Evolutionary conservation across 2,888 invertebrate species (phyloP), one percentile per base, ranked within the genome.

Genomic region (Cylindroiulus punctatus): DNA sequence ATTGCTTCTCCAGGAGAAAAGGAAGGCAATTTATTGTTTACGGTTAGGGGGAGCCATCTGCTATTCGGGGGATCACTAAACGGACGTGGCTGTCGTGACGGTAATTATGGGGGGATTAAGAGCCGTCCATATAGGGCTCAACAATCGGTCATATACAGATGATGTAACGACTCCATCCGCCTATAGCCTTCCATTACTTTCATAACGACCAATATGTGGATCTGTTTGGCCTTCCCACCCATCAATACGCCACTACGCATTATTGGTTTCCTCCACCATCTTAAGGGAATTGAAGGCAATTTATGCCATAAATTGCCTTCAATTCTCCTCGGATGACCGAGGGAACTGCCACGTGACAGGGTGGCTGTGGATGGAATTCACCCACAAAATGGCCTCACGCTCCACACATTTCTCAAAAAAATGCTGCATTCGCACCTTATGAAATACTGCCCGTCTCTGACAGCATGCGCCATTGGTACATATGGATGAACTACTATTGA

Each of bases 71-170:
- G 52, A 57, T 57, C 57, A 22, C 76, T 76, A 76, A 76, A 76
- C 76, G 76, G 76, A 76, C 76, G 76, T 52, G 26, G 76, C 76
- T 76, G 76, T 76, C 76, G 76, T 76, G 76, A 76, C 76, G 76
- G 76, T 76, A 76, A 76, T 76, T 76, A 76, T 14, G 76, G 76
- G 26, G 76, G 76, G 76, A 76, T 76, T 76, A 76, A 76, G 76
- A 30, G 5, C 10, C 65, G 65, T 65, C 65, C 22, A 26, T 36
- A 26, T n/a, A n/a, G n/a, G 65, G 65, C 65, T 65, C 65, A 65
- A 65, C 76, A 76, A 76, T 76, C 76, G 76, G 76, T 76, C 76
- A 76, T 76, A 30, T 26, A 26, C 26, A 76, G 76, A 76, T 76
- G 76, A 76, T 76, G 76, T 76, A 76, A 65, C 65, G 65, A 26